Evolutionary conservation across 2,113 vertebrate species (phyloP).

Genomic region (Pterophyllum scalare): DNA sequence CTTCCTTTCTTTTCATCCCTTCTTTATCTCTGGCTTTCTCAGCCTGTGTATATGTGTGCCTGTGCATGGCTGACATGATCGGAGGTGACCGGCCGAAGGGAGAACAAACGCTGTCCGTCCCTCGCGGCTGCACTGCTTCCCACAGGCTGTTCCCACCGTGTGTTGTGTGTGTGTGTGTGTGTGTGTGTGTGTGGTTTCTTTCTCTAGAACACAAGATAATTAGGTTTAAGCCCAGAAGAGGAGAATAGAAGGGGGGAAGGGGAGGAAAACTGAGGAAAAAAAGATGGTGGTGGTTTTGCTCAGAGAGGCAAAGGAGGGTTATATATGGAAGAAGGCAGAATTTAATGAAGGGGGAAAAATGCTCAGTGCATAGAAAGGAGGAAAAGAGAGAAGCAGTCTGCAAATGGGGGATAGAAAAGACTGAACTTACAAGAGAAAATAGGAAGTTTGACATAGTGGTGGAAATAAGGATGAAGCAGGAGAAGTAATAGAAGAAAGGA

Average conservation of each 20-base stretch:
- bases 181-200: constrained; percentile 37
- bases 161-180: constrained; percentile 17
- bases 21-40: constrained; percentile 9
- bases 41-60: constrained; percentile 20
- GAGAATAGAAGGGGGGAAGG: constrained; percentile 57
- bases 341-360: constrained; percentile 38
- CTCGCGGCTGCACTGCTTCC: constrained; percentile 68
- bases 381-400: background rate
- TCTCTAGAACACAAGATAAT: constrained; percentile 66
- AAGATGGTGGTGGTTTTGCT: constrained; percentile 39
- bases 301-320: constrained; percentile 5
- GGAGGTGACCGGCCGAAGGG: constrained; percentile 60
- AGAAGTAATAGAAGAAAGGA: background rate
- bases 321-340: constrained; percentile 27
- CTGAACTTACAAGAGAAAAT: background rate
- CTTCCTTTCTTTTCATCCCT: background rate
- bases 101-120: constrained; percentile 68
- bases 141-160: constrained; percentile 62
- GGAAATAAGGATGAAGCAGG: background rate
- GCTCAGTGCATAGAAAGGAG: background rate
- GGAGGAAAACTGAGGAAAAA: constrained; percentile 26
- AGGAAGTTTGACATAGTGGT: background rate
- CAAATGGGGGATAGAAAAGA: background rate
- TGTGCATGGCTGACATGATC: constrained; percentile 62
- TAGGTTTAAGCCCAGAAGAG: constrained; percentile 67